phyloP scores from a whole-genome alignment of 2,113 vertebrate genomes.

The Aegypius monachus region DNA sequence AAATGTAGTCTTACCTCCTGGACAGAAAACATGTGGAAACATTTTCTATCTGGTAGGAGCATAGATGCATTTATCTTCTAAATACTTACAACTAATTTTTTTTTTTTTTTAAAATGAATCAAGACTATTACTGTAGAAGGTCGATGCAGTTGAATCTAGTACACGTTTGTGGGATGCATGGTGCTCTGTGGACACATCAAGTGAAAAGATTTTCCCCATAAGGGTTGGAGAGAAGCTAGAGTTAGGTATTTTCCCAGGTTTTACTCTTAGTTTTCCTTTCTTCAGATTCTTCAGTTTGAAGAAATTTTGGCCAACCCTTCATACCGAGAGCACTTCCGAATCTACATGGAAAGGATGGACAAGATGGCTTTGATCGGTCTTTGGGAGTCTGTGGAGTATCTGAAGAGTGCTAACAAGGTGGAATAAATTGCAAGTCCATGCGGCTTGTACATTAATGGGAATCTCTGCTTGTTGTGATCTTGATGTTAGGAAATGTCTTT shows the following conservation, averaged over 20 bases:
- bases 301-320: slow-evolving; percentile 88
- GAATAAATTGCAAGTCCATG: not conserved
- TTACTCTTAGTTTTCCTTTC: not conserved
- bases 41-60: not conserved
- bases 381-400: slow-evolving; percentile 93
- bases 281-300: slow-evolving; percentile 94
- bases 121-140: not conserved
- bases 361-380: slow-evolving; percentile 87
- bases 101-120: not conserved
- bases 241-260: not conserved
- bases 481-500: not conserved
- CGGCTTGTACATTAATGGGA: not conserved
- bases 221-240: not conserved
- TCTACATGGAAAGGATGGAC: slow-evolving; percentile 94
- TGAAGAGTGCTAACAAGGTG: slow-evolving; percentile 96
- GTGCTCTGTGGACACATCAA: not conserved
- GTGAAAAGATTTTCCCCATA: not conserved
- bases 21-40: not conserved
- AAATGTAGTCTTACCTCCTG: not conserved
- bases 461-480: not conserved
- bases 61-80: not conserved
- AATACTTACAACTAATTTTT: not conserved
- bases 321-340: slow-evolving; percentile 88
- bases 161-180: accelerated
- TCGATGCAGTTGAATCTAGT: not conserved